Percentiles rank a stretch among this genome's conserved stretches.
phyloP scores from a whole-genome alignment of 2,113 vertebrate species.

The Tonatia bakeri region DNA sequence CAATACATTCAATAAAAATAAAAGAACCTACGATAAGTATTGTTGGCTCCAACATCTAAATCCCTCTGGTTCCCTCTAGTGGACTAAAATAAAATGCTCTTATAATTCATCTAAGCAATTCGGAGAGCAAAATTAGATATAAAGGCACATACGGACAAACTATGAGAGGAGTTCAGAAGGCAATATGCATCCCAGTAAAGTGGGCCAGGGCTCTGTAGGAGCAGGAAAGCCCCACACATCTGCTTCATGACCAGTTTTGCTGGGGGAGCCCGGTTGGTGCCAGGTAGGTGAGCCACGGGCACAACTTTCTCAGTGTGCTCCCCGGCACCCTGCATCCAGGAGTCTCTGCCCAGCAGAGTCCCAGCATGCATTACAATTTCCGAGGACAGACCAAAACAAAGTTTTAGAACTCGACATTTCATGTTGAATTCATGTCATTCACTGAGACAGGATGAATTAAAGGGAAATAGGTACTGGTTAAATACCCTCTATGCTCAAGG shows the following conservation, averaged over 20 bases:
- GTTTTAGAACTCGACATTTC: neutral
- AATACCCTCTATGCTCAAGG: neutral
- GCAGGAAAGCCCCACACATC: neutral
- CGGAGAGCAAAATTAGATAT: neutral
- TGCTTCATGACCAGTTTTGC: neutral
- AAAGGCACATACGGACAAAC: neutral
- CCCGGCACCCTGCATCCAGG: neutral
- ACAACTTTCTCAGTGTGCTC: neutral
- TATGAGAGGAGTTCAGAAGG: neutral
- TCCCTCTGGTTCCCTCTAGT: slow-evolving; percentile 57
- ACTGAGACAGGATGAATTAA: neutral
- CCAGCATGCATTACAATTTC: neutral
- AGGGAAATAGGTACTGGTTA: neutral
- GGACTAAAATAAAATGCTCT: slow-evolving; percentile 5
- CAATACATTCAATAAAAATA: neutral
- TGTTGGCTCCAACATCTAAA: neutral
- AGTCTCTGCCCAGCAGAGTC: neutral
- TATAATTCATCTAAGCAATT: neutral
- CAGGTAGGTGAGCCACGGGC: neutral
- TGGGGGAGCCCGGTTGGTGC: fast-evolving
- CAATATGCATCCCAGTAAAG: neutral
- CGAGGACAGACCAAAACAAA: neutral
- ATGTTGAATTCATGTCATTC: neutral
- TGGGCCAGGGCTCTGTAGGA: neutral
- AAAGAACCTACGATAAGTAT: neutral